phyloP scores from a whole-genome alignment of 64 coral and sea anemone genomes.

The Montipora cactus region DNA sequence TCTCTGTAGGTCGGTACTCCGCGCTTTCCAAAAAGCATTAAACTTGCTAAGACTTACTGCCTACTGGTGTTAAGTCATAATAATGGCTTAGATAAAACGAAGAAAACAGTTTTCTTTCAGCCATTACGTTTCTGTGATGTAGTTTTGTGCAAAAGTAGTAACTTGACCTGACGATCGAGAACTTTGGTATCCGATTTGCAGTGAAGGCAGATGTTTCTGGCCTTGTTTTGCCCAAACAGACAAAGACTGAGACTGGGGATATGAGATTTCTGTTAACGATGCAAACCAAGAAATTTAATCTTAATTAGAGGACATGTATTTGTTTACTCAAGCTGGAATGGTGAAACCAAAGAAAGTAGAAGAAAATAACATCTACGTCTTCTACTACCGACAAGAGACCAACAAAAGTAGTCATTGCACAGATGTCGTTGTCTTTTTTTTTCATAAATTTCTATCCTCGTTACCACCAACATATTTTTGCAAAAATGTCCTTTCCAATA shows the following conservation, averaged over 20 bases:
- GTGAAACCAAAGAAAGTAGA: not conserved
- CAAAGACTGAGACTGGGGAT: not conserved
- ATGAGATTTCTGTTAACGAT: constrained; percentile 30
- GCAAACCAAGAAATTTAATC: not conserved
- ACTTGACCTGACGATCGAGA: not conserved
- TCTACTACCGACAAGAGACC: too few species aligned
- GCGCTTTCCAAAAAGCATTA: too few species aligned
- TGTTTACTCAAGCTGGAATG: not conserved
- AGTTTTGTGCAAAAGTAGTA: not conserved
- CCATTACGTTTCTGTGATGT: too few species aligned
- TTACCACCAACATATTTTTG: too few species aligned
- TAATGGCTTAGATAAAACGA: too few species aligned
- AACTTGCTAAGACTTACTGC: too few species aligned
- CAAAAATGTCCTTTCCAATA: too few species aligned
- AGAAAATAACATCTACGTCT: not conserved
- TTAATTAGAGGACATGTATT: not conserved
- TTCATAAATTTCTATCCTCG: too few species aligned
- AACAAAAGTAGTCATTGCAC: too few species aligned
- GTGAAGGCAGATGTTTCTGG: not conserved
- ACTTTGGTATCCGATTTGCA: not conserved
- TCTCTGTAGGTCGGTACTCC: not conserved
- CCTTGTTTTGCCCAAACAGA: not conserved
- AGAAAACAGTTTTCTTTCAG: too few species aligned
- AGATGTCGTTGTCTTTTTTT: too few species aligned
- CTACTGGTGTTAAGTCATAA: too few species aligned